These are phyloP conservation scores for Neoseiulus cucumeris DNA, from an alignment of 1,140 invertebrate species.

Conservation along the genomic window DNA sequence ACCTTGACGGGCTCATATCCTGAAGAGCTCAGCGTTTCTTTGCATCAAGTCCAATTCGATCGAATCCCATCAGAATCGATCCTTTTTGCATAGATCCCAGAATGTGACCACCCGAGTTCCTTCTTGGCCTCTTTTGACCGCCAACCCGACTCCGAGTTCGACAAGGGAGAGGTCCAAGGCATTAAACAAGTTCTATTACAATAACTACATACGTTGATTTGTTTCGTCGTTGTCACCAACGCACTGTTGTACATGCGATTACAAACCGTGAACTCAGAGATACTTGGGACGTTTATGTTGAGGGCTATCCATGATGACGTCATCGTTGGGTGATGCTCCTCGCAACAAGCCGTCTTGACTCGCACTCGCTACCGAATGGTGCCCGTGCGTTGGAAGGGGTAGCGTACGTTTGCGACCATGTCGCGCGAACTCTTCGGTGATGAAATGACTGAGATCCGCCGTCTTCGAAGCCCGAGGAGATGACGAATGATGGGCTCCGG, in stretches of 20 bases:
- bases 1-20: too few species aligned
- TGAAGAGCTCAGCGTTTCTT: too few species aligned
- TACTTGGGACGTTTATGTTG: slow-evolving; percentile 7
- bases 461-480: neutral
- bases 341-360: neutral
- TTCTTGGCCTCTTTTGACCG: too few species aligned
- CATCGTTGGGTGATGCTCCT: neutral
- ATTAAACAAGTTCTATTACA: too few species aligned
- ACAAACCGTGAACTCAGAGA: slow-evolving; percentile 7
- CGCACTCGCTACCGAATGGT: neutral
- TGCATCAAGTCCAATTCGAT: too few species aligned
- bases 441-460: slow-evolving; percentile 49
- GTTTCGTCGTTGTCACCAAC: too few species aligned
- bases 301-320: slow-evolving; percentile 4
- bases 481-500: neutral
- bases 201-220: too few species aligned
- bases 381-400: neutral
- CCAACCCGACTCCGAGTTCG: too few species aligned
- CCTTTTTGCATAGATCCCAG: too few species aligned
- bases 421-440: slow-evolving; percentile 49
- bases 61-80: too few species aligned
- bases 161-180: too few species aligned
- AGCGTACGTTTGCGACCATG: slow-evolving; percentile 26
- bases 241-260: neutral
- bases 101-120: too few species aligned